A percentile compares a stretch with the other conserved stretches of the same genome.
These are phyloP conservation scores for Emydura subglobosa DNA, from an alignment of 2,113 vertebrate genomes.

Conservation along the genomic window DNA sequence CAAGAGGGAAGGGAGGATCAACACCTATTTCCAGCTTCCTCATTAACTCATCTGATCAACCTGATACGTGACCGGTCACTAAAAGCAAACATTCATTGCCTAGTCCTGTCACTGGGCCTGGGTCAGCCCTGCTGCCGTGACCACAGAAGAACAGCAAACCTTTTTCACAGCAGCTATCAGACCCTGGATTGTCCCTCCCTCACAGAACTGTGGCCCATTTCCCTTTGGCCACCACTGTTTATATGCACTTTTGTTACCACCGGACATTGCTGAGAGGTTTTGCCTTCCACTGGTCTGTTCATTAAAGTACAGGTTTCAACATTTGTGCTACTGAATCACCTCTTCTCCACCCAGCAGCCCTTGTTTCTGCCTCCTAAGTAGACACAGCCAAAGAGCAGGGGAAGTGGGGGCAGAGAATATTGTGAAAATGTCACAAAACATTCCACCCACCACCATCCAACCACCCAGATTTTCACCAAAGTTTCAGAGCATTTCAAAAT, in stretches of 20 bases:
- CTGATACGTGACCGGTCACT: background rate
- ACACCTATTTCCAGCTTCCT: background rate
- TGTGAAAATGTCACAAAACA: background rate
- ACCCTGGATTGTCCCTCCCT: background rate
- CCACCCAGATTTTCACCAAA: fast-evolving
- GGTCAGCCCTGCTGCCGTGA: background rate
- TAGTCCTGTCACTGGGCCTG: background rate
- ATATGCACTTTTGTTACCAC: background rate
- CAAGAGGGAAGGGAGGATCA: constrained; percentile 42
- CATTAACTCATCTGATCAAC: background rate
- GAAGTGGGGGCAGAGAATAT: background rate
- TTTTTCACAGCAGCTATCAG: background rate
- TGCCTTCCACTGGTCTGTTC: background rate
- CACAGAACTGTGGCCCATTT: background rate
- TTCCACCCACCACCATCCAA: background rate
- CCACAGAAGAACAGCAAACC: background rate
- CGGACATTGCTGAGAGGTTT: background rate
- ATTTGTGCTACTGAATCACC: background rate
- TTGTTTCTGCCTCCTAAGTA: background rate
- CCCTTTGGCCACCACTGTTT: background rate
- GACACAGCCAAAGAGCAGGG: background rate
- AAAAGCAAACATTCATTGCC: background rate
- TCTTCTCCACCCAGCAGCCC: background rate
- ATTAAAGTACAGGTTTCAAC: background rate
- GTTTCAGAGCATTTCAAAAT: background rate